phyloP scores from a whole-genome alignment of 2,797 vertebrate genomes.

The Clarias laeviceps region DNA sequence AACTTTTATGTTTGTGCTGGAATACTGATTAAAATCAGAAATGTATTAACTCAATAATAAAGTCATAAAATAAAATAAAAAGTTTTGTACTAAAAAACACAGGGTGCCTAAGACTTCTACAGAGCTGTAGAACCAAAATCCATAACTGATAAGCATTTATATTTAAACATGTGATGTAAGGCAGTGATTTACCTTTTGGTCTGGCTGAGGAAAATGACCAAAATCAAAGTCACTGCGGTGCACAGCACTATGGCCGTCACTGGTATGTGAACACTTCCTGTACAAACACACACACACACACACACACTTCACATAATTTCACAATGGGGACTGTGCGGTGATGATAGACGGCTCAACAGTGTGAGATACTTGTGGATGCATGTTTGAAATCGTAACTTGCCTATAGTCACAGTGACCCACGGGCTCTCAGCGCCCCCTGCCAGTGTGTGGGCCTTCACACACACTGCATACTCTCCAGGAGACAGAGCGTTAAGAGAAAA shows the following conservation, averaged over 20 bases:
- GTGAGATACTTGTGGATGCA: background rate
- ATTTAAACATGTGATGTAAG: background rate
- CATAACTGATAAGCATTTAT: background rate
- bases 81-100: too few species aligned
- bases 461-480: conserved; percentile 33
- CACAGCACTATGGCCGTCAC: conserved; percentile 48
- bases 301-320: background rate
- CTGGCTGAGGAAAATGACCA: conserved; percentile 49
- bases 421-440: conserved; percentile 41
- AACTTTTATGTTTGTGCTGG: too few species aligned
- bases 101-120: too few species aligned
- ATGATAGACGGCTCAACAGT: background rate
- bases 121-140: too few species aligned
- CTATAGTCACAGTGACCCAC: conserved; percentile 40
- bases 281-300: conserved; percentile 37
- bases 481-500: conserved; percentile 27
- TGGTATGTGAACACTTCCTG: conserved; percentile 38
- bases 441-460: conserved; percentile 49
- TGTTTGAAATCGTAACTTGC: conserved; percentile 31
- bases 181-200: conserved; percentile 44
- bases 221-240: conserved; percentile 26
- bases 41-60: too few species aligned
- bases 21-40: too few species aligned
- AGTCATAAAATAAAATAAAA: too few species aligned
- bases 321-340: background rate